Conservation (phyloP, 2,797 vertebrate genomes). For the Channallabes apus region DNA sequence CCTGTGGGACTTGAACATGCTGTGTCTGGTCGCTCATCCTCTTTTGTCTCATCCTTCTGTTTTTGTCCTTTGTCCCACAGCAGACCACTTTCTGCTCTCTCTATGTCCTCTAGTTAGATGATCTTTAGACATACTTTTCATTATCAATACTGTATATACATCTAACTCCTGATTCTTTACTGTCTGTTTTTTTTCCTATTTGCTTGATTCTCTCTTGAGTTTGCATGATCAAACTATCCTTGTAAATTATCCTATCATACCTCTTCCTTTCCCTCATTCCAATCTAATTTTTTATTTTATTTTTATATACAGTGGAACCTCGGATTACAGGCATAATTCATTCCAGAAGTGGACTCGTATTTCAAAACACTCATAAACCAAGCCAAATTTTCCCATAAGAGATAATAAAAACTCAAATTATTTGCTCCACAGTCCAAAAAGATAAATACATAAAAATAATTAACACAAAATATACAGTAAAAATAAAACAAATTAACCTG, state of each 20-base stretch:
- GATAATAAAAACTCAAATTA: too few relatives aligned
- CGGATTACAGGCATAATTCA: too few relatives aligned
- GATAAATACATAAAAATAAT: too few relatives aligned
- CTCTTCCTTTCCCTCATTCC: neutral
- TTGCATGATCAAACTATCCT: neutral
- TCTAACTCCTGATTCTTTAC: neutral
- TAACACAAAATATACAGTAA: too few relatives aligned
- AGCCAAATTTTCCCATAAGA: too few relatives aligned
- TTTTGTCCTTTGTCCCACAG: too few relatives aligned
- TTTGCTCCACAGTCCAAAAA: too few relatives aligned
- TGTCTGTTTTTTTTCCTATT: neutral
- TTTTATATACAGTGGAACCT: too few relatives aligned
- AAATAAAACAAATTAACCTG: too few relatives aligned
- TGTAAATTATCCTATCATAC: neutral
- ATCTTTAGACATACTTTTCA: neutral
- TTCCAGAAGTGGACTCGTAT: too few relatives aligned
- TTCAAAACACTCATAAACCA: too few relatives aligned
- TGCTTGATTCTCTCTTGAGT: neutral
- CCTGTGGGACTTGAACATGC: neutral
- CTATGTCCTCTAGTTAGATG: too few relatives aligned
- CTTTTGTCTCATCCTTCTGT: neutral
- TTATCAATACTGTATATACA: neutral
- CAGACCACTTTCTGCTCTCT: neutral
- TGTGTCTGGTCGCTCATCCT: neutral
- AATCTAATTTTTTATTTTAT: neutral